Evolutionary conservation across 2,113 vertebrate species (phyloP).

Genomic region (Rhizomys pruinosus): DNA sequence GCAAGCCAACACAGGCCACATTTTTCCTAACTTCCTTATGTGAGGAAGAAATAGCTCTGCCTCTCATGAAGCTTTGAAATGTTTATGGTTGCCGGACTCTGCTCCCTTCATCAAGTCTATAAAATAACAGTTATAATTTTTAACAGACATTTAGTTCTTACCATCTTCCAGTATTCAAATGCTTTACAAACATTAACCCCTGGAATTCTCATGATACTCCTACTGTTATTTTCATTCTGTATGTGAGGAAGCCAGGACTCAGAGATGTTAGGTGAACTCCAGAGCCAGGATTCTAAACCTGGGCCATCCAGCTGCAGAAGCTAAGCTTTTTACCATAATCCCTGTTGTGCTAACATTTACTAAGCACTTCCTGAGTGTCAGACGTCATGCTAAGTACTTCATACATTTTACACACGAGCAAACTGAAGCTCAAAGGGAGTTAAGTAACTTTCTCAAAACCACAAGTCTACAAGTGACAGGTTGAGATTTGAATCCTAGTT

Average conservation of each 20-base stretch:
- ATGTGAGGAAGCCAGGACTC: not conserved
- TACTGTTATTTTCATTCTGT: not conserved
- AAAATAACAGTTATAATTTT: constrained; percentile 53
- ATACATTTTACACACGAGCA: constrained; percentile 28
- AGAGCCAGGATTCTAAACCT: constrained; percentile 3
- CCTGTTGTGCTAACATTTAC: constrained; percentile 44
- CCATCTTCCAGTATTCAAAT: not conserved
- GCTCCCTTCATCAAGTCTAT: constrained; percentile 50
- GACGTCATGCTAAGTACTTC: constrained; percentile 21
- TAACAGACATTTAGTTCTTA: constrained; percentile 14
- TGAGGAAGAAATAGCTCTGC: not conserved
- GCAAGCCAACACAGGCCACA: not conserved
- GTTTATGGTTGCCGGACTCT: not conserved
- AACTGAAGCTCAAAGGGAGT: constrained; percentile 32
- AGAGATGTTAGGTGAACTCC: constrained; percentile 26
- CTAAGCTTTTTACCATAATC: constrained; percentile 51
- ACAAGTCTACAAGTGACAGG: constrained; percentile 18
- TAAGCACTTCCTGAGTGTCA: constrained; percentile 19
- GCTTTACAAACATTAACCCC: constrained; percentile 2
- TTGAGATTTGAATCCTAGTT: constrained; percentile 27
- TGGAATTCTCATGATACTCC: not conserved
- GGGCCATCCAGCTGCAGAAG: constrained; percentile 4
- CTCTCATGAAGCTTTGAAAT: not conserved
- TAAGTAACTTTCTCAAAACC: constrained; percentile 63
- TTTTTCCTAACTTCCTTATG: not conserved